Evolutionary conservation across 1,140 invertebrate species (phyloP), one percentile per base, ranked within the genome.

Genomic region (Microplitis mediator): DNA sequence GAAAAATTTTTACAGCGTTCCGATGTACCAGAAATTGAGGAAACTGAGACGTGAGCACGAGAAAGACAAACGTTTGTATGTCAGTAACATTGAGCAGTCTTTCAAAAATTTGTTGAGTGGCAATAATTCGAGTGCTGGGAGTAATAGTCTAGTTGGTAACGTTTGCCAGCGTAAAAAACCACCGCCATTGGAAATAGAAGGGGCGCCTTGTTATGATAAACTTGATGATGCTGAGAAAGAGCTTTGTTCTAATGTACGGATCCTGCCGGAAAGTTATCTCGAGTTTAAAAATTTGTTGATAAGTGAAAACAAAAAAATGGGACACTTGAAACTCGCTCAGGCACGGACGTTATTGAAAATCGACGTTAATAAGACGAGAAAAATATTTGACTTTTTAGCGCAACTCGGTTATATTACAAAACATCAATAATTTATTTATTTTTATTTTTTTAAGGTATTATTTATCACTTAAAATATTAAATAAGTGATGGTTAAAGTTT

Each of bases 311-410:
- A 89, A 91, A 69, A 94, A 93, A 78, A 87, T 90, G 64, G 93
- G 92, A 2, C 89, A 87, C 75, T 83, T 97, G 6, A 89, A 91
- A 72, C 86, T 97, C 31, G 90, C 94, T 16, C 93, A 95, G 81
- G 96, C 96, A 0, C 88, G 96, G 58, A 88, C 89, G 36, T 86
- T 97, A 5, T 90, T 97, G 9, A 97, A 96, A 86, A 97, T 97
- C 73, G 95, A 97, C 89, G 96, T 97, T 1, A 97, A 97, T 85
- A 97, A 97, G 86, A 97, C 95, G 3, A 90, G 95, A 68, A 95
- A 95, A 83, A 90, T 97, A 56, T 97, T 94, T 88, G 95, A 97
- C 85, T 94, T 93, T 84, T 87, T 97, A 3, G 80, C 93, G 4
- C 82, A 90, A 65, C 89, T 93, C 80, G 94, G 93, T 9, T 90